Evolutionary conservation across 2,113 vertebrate genomes (phyloP).

Genomic region (Ailuropoda melanoleuca): DNA sequence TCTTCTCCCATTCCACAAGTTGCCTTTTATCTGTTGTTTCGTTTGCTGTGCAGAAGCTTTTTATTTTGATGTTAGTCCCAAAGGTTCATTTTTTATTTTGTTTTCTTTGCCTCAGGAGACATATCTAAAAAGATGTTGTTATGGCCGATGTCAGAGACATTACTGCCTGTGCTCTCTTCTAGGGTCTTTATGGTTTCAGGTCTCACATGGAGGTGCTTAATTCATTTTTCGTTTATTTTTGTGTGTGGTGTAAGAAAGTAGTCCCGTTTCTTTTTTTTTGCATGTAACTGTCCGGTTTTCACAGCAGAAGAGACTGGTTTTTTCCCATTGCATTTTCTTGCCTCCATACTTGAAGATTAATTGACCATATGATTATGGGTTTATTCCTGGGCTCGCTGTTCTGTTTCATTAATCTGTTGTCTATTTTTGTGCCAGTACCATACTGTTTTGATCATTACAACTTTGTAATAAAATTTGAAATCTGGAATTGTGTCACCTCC

Average conservation of each 20-base stretch:
- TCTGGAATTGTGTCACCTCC: not conserved
- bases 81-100: not conserved
- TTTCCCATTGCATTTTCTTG: not conserved
- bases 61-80: not conserved
- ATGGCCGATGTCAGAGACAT: not conserved
- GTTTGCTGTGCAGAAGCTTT: not conserved
- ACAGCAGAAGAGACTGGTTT: not conserved
- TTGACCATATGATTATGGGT: not conserved
- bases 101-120: not conserved
- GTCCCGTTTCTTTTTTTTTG: not conserved
- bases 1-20: not conserved
- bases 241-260: not conserved
- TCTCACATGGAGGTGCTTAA: not conserved
- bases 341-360: not conserved
- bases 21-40: not conserved
- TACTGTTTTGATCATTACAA: not conserved
- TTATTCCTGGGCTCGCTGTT: not conserved
- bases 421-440: not conserved
- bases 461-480: not conserved
- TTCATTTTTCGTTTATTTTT: not conserved
- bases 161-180: not conserved
- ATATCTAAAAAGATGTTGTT: not conserved
- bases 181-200: not conserved
- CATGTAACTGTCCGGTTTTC: not conserved
- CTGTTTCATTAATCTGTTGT: not conserved